A percentile compares a stretch with the other conserved stretches of the same genome.
phyloP scores from a whole-genome alignment of 1,140 invertebrate genomes.

The Oryctes rhinoceros region DNA sequence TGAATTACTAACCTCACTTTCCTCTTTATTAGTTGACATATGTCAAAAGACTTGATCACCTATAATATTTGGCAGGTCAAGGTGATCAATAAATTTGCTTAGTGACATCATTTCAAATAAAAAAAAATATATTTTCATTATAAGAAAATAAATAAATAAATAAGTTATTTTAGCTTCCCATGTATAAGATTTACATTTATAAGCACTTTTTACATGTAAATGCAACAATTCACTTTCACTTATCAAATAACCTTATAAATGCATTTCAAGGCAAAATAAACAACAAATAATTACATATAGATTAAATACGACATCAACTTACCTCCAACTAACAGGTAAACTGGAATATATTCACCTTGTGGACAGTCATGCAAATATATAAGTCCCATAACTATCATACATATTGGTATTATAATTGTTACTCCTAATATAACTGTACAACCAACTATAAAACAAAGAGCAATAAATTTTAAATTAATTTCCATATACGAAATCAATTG shows the following conservation, averaged over 20 bases:
- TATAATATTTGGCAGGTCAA: too few species aligned
- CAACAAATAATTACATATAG: neutral
- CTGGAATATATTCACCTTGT: slow-evolving; percentile 73
- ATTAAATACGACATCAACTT: slow-evolving; percentile 47
- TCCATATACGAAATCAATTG: slow-evolving; percentile 28
- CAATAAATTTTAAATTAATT: slow-evolving; percentile 41
- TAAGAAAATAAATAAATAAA: too few species aligned
- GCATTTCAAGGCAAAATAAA: slow-evolving; percentile 9
- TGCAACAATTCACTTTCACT: neutral
- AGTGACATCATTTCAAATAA: too few species aligned
- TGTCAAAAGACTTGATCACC: too few species aligned
- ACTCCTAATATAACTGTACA: slow-evolving; percentile 71
- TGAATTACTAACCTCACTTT: neutral
- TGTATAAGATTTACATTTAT: too few species aligned
- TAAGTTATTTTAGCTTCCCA: too few species aligned
- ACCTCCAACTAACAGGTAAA: slow-evolving; percentile 75
- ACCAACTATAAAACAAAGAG: slow-evolving; percentile 66
- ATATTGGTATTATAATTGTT: slow-evolving; percentile 70
- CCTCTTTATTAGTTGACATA: too few species aligned
- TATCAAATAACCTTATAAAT: slow-evolving; percentile 11
- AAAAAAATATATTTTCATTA: too few species aligned
- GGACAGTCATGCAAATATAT: slow-evolving; percentile 73
- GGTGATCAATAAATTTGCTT: too few species aligned
- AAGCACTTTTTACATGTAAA: neutral
- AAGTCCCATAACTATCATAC: slow-evolving; percentile 73